phyloP scores from a whole-genome alignment of 2,888 invertebrate species.

The Pandemis corylana region DNA sequence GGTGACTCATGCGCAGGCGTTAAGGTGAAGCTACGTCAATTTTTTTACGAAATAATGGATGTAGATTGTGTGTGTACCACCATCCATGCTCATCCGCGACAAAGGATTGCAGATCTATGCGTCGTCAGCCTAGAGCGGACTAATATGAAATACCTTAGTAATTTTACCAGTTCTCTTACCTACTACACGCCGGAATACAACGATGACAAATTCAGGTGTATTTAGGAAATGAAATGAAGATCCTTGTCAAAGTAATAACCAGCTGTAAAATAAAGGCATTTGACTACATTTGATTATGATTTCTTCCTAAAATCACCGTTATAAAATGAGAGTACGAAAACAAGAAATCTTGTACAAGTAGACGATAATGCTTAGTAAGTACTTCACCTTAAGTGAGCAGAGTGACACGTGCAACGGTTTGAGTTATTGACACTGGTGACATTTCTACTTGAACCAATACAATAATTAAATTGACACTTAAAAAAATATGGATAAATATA shows the following conservation, averaged over 20 bases:
- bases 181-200: too few species aligned
- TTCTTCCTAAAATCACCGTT: not conserved
- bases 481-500: too few species aligned
- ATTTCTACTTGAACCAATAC: not conserved
- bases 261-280: too few species aligned
- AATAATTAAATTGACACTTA: not conserved
- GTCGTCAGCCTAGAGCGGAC: too few species aligned
- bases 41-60: not conserved
- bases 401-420: not conserved
- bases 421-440: not conserved
- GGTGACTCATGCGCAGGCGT: conserved; percentile 33
- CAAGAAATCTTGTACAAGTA: not conserved
- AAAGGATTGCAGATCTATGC: too few species aligned
- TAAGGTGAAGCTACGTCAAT: not conserved
- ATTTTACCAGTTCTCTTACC: too few species aligned
- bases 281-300: not conserved
- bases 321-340: not conserved
- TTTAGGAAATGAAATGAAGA: too few species aligned
- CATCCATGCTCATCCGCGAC: too few species aligned
- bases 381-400: conserved; percentile 5
- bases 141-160: too few species aligned
- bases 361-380: not conserved
- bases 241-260: too few species aligned
- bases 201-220: too few species aligned
- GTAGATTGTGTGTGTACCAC: too few species aligned